Percentiles rank a stretch among this genome's conserved stretches.
Conservation (phyloP, 1,140 invertebrate genomes). For the Triops cancriformis region DNA sequence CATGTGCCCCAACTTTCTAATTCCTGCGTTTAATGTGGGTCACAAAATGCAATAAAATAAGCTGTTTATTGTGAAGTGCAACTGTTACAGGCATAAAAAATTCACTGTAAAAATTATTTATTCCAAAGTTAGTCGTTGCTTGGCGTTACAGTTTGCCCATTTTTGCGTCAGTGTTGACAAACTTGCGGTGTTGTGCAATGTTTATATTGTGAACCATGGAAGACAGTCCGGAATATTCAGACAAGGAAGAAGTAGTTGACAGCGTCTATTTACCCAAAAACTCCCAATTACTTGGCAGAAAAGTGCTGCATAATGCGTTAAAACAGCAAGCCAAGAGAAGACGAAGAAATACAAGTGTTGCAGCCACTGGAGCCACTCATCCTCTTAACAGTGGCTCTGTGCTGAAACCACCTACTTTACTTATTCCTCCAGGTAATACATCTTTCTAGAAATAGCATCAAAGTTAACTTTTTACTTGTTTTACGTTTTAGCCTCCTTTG, state of each 20-base stretch:
- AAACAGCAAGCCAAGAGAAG: conserved; percentile 68
- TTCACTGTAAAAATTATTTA: background rate
- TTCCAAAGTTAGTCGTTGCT: background rate
- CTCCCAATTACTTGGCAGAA: conserved; percentile 43
- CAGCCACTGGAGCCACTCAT: conserved; percentile 52
- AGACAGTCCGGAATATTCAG: background rate
- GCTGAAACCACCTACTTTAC: conserved; percentile 57
- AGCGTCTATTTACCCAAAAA: background rate
- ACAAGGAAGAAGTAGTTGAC: background rate
- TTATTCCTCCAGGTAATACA: conserved; percentile 40
- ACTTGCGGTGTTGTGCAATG: background rate
- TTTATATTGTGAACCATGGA: background rate
- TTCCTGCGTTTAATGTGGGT: background rate
- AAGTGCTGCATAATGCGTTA: conserved; percentile 58
- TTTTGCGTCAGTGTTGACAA: background rate
- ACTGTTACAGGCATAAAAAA: too few species aligned
- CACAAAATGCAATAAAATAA: too few species aligned
- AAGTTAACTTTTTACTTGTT: conserved; percentile 12
- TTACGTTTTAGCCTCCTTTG: conserved; percentile 17
- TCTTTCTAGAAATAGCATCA: background rate
- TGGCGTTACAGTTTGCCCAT: background rate
- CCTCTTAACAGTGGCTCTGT: conserved; percentile 49
- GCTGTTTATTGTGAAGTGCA: too few species aligned
- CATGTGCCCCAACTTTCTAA: background rate
- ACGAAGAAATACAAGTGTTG: conserved; percentile 64